A percentile compares a stretch with the other conserved stretches of the same genome.
phyloP scores from a whole-genome alignment of 1,140 invertebrate genomes.

The Colletes gigas region DNA sequence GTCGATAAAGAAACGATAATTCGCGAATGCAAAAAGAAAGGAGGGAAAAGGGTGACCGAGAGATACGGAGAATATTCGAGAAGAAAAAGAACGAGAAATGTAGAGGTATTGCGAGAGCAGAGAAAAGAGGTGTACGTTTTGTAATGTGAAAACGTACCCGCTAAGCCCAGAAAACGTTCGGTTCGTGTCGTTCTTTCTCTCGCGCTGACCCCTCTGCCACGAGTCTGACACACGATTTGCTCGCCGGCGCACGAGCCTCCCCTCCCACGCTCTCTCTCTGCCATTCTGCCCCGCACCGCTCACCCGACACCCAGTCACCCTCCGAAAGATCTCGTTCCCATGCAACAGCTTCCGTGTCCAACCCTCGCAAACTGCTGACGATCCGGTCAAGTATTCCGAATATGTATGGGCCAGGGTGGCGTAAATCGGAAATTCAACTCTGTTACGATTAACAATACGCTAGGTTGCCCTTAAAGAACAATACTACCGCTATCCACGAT shows the following conservation, averaged over 20 bases:
- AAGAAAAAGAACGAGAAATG: conserved; percentile 23
- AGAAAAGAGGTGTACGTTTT: conserved; percentile 38
- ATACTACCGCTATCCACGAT: neutral
- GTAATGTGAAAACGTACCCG: conserved; percentile 73
- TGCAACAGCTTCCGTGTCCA: conserved; percentile 19
- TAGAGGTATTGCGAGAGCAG: neutral
- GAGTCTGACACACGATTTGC: conserved; percentile 77
- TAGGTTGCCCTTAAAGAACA: no score
- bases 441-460: neutral
- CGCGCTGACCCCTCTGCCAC: conserved; percentile 78
- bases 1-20: conserved; percentile 15
- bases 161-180: conserved; percentile 74
- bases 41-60: neutral
- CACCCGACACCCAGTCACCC: conserved; percentile 17
- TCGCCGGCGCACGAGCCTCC: conserved; percentile 66
- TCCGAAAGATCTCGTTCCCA: conserved; percentile 20
- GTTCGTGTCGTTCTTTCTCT: conserved; percentile 76
- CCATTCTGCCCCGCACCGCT: conserved; percentile 34
- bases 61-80: neutral
- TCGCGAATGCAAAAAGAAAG: conserved; percentile 13
- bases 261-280: conserved; percentile 38
- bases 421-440: neutral
- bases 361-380: conserved; percentile 17
- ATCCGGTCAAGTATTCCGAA: neutral
- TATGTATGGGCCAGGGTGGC: neutral